phyloP scores from a whole-genome alignment of 1,140 invertebrate genomes.

The Trachymyrmex cornetzi region DNA sequence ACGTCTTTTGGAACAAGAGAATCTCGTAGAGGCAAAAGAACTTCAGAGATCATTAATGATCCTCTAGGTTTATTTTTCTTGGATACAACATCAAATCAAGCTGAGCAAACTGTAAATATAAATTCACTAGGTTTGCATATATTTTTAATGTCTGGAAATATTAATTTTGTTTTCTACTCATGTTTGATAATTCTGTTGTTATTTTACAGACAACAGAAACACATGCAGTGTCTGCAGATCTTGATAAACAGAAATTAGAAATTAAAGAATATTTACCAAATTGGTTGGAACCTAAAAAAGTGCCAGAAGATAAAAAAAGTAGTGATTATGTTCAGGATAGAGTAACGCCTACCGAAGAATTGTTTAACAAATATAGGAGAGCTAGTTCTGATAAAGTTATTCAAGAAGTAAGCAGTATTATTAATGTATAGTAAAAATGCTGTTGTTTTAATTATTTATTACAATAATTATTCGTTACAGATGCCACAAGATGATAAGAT shows the following conservation, averaged over 20 bases:
- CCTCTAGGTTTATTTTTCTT: slow-evolving; percentile 79
- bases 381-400: slow-evolving; percentile 50
- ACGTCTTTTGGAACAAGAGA: slow-evolving; percentile 71
- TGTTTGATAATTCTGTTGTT: slow-evolving; percentile 34
- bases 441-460: slow-evolving; percentile 55
- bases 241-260: slow-evolving; percentile 37
- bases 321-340: slow-evolving; percentile 45
- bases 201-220: slow-evolving; percentile 60
- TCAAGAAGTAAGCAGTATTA: slow-evolving; percentile 47
- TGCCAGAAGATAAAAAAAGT: slow-evolving; percentile 62
- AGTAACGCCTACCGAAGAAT: slow-evolving; percentile 24
- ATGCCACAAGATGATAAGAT: slow-evolving; percentile 78
- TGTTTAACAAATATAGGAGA: slow-evolving; percentile 23
- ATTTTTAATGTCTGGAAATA: neutral
- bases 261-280: slow-evolving; percentile 80
- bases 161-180: slow-evolving; percentile 14
- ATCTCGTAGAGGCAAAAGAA: slow-evolving; percentile 77
- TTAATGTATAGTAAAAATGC: slow-evolving; percentile 16
- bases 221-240: slow-evolving; percentile 26
- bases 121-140: neutral
- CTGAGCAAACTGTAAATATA: slow-evolving; percentile 59
- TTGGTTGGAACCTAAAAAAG: slow-evolving; percentile 81
- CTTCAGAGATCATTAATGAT: slow-evolving; percentile 74
- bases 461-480: slow-evolving; percentile 77
- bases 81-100: slow-evolving; percentile 49